phyloP scores from a whole-genome alignment of 2,888 invertebrate species.

The Lagria hirta region DNA sequence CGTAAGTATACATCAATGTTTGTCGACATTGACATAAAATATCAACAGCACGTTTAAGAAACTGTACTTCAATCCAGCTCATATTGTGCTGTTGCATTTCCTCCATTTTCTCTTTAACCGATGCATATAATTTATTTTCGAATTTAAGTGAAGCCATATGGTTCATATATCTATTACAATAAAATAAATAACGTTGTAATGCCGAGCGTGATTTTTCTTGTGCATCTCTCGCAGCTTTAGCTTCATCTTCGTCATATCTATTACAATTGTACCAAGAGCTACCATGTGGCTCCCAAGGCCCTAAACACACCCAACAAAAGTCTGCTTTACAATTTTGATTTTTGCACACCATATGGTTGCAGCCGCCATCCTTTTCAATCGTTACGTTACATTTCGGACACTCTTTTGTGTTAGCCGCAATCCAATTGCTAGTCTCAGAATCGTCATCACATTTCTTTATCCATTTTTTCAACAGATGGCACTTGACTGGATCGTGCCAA shows the following conservation, averaged over 20 bases:
- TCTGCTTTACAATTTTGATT: conserved; percentile 97
- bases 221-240: conserved; percentile 93
- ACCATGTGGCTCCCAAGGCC: conserved; percentile 98
- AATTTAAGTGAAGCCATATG: conserved; percentile 98
- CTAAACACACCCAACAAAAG: conserved; percentile 99
- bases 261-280: conserved; percentile 99
- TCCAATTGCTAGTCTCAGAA: conserved; percentile 99
- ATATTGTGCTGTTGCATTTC: conserved; percentile 99
- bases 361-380: conserved; percentile 97
- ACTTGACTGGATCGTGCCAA: conserved; percentile 98
- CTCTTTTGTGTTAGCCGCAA: conserved; percentile 98
- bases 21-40: conserved; percentile 96
- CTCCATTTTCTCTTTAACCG: conserved; percentile 97
- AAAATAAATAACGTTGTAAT: conserved; percentile 95
- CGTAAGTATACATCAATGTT: conserved; percentile 98
- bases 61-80: conserved; percentile 99
- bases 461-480: conserved; percentile 91
- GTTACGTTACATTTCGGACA: conserved; percentile 97
- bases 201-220: conserved; percentile 93
- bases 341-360: conserved; percentile 99
- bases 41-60: conserved; percentile 95
- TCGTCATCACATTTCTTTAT: conserved; percentile 99
- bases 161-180: conserved; percentile 99
- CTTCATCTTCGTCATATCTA: conserved; percentile 92
- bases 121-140: conserved; percentile 94